These are phyloP conservation scores for Rhingia campestris DNA, from an alignment of 2,888 invertebrate species.

Conservation along the genomic window DNA sequence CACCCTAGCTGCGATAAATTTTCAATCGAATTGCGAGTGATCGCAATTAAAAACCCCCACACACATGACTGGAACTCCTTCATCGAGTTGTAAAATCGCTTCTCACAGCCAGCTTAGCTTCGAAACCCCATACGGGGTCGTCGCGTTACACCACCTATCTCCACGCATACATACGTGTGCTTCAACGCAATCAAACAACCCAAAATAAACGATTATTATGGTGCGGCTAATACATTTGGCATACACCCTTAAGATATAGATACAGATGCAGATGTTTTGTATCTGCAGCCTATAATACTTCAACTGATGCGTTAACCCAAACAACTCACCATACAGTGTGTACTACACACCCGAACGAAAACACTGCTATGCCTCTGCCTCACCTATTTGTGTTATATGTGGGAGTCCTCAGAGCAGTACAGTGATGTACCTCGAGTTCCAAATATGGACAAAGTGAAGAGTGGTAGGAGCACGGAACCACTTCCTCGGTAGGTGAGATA, in stretches of 20 bases:
- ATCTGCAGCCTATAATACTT: conserved; percentile 4
- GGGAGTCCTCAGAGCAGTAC: conserved; percentile 48
- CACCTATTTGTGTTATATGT: conserved; percentile 59
- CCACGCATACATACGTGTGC: conserved; percentile 15
- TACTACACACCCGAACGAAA: conserved; percentile 44
- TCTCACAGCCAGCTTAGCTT: conserved; percentile 33
- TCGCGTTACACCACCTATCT: background rate
- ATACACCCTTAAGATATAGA: conserved; percentile 42
- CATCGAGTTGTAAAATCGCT: conserved; percentile 63
- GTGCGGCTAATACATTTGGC: conserved; percentile 51
- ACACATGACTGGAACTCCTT: conserved; percentile 43
- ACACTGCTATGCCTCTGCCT: conserved; percentile 41
- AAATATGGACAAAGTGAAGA: conserved; percentile 30
- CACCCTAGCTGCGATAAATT: conserved; percentile 45
- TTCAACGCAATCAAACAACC: conserved; percentile 54
- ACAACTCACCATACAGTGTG: conserved; percentile 29
- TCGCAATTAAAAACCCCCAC: conserved; percentile 68
- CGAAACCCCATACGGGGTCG: conserved; percentile 11
- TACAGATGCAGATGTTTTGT: conserved; percentile 17
- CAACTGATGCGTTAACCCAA: conserved; percentile 42
- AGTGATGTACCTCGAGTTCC: conserved; percentile 53
- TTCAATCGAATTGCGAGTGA: conserved; percentile 62
- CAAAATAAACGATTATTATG: conserved; percentile 63
- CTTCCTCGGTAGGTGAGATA: conserved; percentile 51
- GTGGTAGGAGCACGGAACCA: conserved; percentile 41